Evolutionary conservation across 2,113 vertebrate species (phyloP), one percentile per base, ranked within the genome.

Genomic region (Tympanuchus pallidicinctus): DNA sequence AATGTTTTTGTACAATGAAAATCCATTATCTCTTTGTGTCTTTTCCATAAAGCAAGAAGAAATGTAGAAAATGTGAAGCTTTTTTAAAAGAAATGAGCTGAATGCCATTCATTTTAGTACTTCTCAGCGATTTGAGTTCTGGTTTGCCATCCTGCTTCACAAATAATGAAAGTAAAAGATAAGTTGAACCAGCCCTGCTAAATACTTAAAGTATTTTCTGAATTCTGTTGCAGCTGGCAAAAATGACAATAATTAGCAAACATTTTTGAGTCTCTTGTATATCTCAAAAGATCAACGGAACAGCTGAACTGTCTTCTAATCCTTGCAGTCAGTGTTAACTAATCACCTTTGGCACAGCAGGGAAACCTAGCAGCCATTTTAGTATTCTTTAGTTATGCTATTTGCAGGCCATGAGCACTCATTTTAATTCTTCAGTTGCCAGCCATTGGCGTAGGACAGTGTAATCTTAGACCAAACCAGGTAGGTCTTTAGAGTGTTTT

Each of bases 281-380:
- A 2, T 73, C 57, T 70, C 18, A 13, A 16, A 70, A 69, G 54
- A 60, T 59, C 60, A 59, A 25, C 70, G 86, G 43, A 84, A 43
- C 78, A 89, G 82, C 60, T 77, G 80, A 91, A 57, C 52, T 69
- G 60, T 38, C 59, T 25, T 52, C 52, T 92, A 28, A 76, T 83
- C 65, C 70, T 69, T 27, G 1, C 78, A 76, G 74, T 4, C 74
- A 13, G 28, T 48, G 64, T 54, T 48, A 43, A 9, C 47, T 64
- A 8, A 30, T 72, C 48, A 5, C 65, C 12, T 0, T 5, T 48
- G 82, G 78, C 74, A 60, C 2, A 9, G 22, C 48, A 17, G 38
- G 74, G 86, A 42, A 5, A 43, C 20, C 21, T 8, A 11, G 30
- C 77, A 43, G 57, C 14, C 0, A 1, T 8, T 43, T 11, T 66